These are phyloP conservation scores for Trachelus stipa DNA, from an alignment of 2,888 invertebrate genomes.

Conservation along the genomic window DNA sequence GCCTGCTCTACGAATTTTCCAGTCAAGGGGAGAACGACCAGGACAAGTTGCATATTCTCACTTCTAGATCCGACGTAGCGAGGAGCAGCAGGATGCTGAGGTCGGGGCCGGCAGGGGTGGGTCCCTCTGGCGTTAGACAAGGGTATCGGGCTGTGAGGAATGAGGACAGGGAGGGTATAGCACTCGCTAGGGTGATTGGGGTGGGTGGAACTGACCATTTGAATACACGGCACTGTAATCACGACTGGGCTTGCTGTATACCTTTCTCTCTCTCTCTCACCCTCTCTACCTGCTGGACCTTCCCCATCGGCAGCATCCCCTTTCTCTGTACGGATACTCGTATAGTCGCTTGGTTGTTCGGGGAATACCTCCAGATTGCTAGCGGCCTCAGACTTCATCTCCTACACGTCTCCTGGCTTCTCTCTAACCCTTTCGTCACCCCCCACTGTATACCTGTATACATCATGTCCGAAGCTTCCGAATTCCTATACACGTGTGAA, in stretches of 20 bases:
- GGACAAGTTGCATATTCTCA: constrained; percentile 54
- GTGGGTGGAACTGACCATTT: constrained; percentile 64
- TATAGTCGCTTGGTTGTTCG: constrained; percentile 1
- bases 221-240: constrained; percentile 56
- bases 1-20: constrained; percentile 54
- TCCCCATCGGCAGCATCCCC: not conserved
- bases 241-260: constrained; percentile 32
- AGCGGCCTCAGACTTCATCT: not conserved
- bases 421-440: not conserved
- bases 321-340: not conserved
- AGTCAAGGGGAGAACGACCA: constrained; percentile 49
- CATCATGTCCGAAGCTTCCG: not conserved
- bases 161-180: not conserved
- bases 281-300: constrained; percentile 10
- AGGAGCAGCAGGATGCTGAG: constrained; percentile 15
- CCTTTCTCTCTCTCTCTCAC: constrained; percentile 48
- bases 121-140: constrained; percentile 55
- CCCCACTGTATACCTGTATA: not conserved
- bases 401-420: not conserved
- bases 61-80: constrained; percentile 31
- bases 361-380: constrained; percentile 14
- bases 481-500: not conserved
- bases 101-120: constrained; percentile 30
- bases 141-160: constrained; percentile 42
- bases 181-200: constrained; percentile 54